Conservation (phyloP, 1,140 invertebrate genomes). For the Procambarus clarkii region DNA sequence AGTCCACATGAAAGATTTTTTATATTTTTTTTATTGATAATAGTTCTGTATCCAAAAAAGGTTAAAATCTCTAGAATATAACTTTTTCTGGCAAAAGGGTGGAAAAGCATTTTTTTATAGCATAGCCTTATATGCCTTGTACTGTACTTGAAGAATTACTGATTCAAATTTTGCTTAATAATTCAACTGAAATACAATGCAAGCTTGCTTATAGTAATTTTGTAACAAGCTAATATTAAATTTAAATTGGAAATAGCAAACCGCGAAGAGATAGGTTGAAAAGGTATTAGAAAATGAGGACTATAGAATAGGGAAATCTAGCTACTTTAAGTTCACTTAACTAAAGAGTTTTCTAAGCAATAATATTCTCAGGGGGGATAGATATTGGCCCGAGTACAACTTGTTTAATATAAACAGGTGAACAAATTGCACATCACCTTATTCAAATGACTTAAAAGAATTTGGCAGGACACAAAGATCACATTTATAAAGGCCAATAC, state of each 20-base stretch:
- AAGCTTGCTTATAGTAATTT: not conserved
- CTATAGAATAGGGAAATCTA: not conserved
- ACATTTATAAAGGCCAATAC: not conserved
- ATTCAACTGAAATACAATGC: too few species aligned
- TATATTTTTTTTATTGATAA: too few species aligned
- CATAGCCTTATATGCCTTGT: too few species aligned
- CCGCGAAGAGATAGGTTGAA: not conserved
- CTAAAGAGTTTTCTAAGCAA: not conserved
- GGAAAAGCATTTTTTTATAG: too few species aligned
- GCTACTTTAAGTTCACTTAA: not conserved
- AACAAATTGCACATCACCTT: not conserved
- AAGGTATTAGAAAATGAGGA: not conserved
- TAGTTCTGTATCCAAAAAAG: too few species aligned
- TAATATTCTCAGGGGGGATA: not conserved
- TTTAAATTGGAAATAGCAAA: not conserved
- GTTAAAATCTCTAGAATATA: too few species aligned
- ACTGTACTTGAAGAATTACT: too few species aligned
- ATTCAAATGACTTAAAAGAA: not conserved
- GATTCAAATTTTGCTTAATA: too few species aligned
- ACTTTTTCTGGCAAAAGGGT: too few species aligned
- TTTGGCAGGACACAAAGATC: slow-evolving; percentile 11
- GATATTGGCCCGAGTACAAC: not conserved
- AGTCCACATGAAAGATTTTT: not conserved
- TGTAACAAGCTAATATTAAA: not conserved
- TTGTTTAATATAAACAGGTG: not conserved